Percentiles rank a stretch among this genome's conserved stretches.
These are phyloP conservation scores for Ophion obscuratus DNA, from an alignment of 2,888 invertebrate species.

Conservation along the genomic window DNA sequence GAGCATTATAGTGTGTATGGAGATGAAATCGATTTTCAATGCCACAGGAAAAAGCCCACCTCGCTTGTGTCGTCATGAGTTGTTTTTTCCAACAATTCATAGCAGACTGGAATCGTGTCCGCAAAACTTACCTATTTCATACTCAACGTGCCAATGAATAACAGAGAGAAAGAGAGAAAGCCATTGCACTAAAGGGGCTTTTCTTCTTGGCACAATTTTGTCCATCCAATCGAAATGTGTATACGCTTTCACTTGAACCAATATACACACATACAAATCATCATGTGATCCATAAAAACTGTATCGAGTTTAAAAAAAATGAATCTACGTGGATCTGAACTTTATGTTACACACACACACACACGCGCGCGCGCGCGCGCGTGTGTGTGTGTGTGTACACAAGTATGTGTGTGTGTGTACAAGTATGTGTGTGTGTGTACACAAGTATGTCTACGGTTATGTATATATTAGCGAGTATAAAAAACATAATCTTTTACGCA, in stretches of 20 bases:
- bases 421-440: too few relatives aligned
- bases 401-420: too few relatives aligned
- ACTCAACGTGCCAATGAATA: slow-evolving; percentile 63
- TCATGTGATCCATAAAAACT: slow-evolving; percentile 37
- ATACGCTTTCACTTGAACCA: slow-evolving; percentile 46
- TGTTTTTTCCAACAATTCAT: slow-evolving; percentile 11
- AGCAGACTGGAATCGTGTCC: slow-evolving; percentile 29
- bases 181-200: slow-evolving; percentile 47
- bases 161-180: slow-evolving; percentile 1
- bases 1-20: slow-evolving; percentile 35
- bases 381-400: too few relatives aligned
- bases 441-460: too few relatives aligned
- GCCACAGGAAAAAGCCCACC: slow-evolving; percentile 3
- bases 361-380: too few relatives aligned
- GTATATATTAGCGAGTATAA: not conserved
- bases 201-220: slow-evolving; percentile 53
- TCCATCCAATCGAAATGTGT: slow-evolving; percentile 57
- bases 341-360: slow-evolving; percentile 23
- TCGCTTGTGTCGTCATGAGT: not conserved
- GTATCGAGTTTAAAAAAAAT: slow-evolving; percentile 40
- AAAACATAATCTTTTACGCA: too few relatives aligned
- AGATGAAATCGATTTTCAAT: slow-evolving; percentile 30
- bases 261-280: slow-evolving; percentile 30
- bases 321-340: slow-evolving; percentile 36
- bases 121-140: slow-evolving; percentile 50